Conservation (phyloP, 2,113 vertebrate species). For the Clinocottus analis region DNA sequence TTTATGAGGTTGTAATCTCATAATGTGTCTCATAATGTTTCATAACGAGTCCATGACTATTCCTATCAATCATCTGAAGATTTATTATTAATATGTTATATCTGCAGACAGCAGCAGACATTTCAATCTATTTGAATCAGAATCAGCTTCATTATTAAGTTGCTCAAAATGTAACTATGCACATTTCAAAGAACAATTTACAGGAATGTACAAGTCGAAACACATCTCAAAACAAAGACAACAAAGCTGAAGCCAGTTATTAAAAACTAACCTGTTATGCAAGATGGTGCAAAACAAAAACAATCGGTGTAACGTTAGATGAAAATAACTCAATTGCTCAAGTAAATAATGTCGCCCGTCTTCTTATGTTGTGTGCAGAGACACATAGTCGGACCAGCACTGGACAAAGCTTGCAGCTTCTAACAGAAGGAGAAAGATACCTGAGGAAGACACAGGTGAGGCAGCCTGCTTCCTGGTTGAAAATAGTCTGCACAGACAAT, state of each 20-base stretch:
- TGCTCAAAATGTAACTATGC: no score
- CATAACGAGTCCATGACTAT: background rate
- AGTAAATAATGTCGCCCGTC: background rate
- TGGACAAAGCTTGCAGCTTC: no score
- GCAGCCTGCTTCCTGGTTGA: constrained; percentile 46
- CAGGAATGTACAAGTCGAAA: background rate
- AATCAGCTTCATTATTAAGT: background rate
- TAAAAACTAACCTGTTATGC: background rate
- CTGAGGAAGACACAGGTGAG: background rate
- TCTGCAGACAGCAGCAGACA: background rate
- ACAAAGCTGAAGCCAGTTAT: background rate
- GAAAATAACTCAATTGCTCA: no score
- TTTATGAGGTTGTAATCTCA: no score
- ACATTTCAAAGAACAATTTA: background rate
- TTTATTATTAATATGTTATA: no score
- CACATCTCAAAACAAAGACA: background rate
- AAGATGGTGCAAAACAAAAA: background rate
- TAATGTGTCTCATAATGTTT: background rate
- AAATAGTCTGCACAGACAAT: background rate
- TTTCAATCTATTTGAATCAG: background rate
- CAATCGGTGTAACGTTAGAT: no score
- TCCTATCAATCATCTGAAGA: background rate
- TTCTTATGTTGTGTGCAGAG: background rate
- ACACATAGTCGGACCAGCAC: background rate
- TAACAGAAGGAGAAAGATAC: background rate